Percentiles rank a stretch among this genome's conserved stretches.
phyloP scores from a whole-genome alignment of 2,888 invertebrate genomes.

The Xanthostigma xanthostigma region DNA sequence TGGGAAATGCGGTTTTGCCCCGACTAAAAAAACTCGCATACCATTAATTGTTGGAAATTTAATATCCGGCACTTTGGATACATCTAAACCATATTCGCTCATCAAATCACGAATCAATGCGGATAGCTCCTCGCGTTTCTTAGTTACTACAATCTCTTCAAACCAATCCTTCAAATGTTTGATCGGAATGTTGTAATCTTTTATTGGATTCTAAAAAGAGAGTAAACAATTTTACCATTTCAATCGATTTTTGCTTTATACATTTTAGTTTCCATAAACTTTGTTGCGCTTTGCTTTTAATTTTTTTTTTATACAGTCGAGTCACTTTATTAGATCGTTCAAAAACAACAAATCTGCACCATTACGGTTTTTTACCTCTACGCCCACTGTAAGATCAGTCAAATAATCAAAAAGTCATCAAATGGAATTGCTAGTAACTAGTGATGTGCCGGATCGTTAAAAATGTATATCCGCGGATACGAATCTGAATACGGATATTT shows the following conservation, averaged over 20 bases:
- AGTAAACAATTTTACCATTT: constrained; percentile 1
- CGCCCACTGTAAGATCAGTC: too few species aligned
- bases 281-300: background rate
- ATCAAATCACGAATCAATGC: constrained; percentile 60
- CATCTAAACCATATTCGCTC: constrained; percentile 53
- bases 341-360: too few species aligned
- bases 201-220: constrained; percentile 57
- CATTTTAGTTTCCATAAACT: background rate
- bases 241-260: background rate
- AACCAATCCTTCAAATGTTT: constrained; percentile 77
- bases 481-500: too few species aligned
- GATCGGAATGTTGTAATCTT: constrained; percentile 70
- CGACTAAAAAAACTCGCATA: constrained; percentile 20
- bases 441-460: too few species aligned
- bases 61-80: constrained; percentile 51
- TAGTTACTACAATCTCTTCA: constrained; percentile 62
- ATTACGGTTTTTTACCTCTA: too few species aligned
- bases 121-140: constrained; percentile 77
- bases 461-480: too few species aligned
- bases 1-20: background rate
- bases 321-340: too few species aligned
- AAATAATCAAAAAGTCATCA: too few species aligned
- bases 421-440: too few species aligned
- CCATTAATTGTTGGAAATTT: constrained; percentile 65
- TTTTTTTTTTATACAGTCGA: background rate